Evolutionary conservation across 2,888 invertebrate genomes (phyloP).

Genomic region (Drosophila barbarae): DNA sequence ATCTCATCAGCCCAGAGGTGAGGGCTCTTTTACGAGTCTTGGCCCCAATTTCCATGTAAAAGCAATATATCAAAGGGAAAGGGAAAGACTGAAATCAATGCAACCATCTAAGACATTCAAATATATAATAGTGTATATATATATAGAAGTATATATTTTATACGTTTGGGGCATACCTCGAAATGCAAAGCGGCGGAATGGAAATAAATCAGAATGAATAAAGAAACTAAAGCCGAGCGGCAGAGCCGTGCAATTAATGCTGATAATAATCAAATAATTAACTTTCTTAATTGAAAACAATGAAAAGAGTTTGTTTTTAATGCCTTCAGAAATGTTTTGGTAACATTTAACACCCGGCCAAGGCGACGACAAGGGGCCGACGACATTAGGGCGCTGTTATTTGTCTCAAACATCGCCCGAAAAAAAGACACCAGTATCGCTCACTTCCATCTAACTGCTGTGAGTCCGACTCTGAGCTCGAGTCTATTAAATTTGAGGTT

Average conservation of each 20-base stretch:
- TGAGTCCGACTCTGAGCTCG: slow-evolving; percentile 3
- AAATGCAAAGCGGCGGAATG: slow-evolving; percentile 30
- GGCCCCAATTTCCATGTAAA: slow-evolving; percentile 45
- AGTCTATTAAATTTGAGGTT: slow-evolving; percentile 70
- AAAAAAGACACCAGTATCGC: slow-evolving; percentile 8
- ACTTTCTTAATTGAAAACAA: slow-evolving; percentile 77
- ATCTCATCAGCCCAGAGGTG: slow-evolving; percentile 18
- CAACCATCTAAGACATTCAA: slow-evolving; percentile 44
- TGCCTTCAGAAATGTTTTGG: slow-evolving; percentile 61
- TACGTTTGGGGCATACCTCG: slow-evolving; percentile 1
- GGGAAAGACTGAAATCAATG: slow-evolving; percentile 46
- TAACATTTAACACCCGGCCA: slow-evolving; percentile 67
- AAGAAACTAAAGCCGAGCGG: slow-evolving; percentile 16
- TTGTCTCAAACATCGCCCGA: slow-evolving; percentile 2
- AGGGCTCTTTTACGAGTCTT: slow-evolving; percentile 32
- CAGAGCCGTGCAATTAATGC: slow-evolving; percentile 69
- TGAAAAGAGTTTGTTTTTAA: slow-evolving; percentile 68
- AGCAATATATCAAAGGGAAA: slow-evolving; percentile 43
- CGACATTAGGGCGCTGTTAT: slow-evolving; percentile 33
- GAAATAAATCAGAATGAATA: slow-evolving; percentile 55
- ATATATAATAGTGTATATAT: slow-evolving; percentile 43
- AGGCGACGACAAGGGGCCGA: slow-evolving; percentile 28
- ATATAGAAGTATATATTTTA: slow-evolving; percentile 19
- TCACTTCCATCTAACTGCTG: slow-evolving; percentile 23
- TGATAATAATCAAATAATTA: slow-evolving; percentile 78